Percentiles rank a stretch among this genome's conserved stretches.
Conservation (phyloP, 2,797 vertebrate genomes). For the Liparis tanakae region DNA sequence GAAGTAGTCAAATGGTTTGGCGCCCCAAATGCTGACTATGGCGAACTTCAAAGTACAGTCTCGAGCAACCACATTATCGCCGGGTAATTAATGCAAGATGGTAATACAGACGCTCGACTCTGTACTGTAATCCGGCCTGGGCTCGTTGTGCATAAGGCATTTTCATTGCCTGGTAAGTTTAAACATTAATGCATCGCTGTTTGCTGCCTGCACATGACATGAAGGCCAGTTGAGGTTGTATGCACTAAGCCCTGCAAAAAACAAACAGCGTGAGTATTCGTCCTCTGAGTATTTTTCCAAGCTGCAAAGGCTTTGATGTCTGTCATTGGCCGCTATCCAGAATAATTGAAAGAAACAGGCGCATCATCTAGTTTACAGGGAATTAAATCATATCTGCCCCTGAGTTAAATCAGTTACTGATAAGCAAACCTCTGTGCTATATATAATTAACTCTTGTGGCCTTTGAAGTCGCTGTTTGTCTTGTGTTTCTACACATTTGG, state of each 20-base stretch:
- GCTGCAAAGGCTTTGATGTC: slow-evolving; percentile 35
- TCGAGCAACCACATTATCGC: slow-evolving; percentile 45
- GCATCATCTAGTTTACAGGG: slow-evolving; percentile 65
- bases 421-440: slow-evolving; percentile 33
- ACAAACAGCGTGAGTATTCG: slow-evolving; percentile 32
- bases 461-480: slow-evolving; percentile 23
- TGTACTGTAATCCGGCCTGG: slow-evolving; percentile 23
- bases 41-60: slow-evolving; percentile 39
- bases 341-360: slow-evolving; percentile 67
- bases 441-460: neutral
- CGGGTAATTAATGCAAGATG: slow-evolving; percentile 50
- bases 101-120: slow-evolving; percentile 48
- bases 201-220: slow-evolving; percentile 37
- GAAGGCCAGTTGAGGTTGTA: slow-evolving; percentile 30
- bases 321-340: slow-evolving; percentile 37
- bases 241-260: neutral
- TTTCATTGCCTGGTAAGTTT: slow-evolving; percentile 51
- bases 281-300: slow-evolving; percentile 5
- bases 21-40: slow-evolving; percentile 26
- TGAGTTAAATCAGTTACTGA: slow-evolving; percentile 44
- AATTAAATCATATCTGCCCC: slow-evolving; percentile 66
- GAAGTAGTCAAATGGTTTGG: slow-evolving; percentile 39
- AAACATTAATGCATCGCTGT: slow-evolving; percentile 53
- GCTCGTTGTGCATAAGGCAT: slow-evolving; percentile 39
- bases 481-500: slow-evolving; percentile 24